Base-by-base conservation (phyloP, 2,797 vertebrate genomes). In the Etheostoma perlongum region DNA sequence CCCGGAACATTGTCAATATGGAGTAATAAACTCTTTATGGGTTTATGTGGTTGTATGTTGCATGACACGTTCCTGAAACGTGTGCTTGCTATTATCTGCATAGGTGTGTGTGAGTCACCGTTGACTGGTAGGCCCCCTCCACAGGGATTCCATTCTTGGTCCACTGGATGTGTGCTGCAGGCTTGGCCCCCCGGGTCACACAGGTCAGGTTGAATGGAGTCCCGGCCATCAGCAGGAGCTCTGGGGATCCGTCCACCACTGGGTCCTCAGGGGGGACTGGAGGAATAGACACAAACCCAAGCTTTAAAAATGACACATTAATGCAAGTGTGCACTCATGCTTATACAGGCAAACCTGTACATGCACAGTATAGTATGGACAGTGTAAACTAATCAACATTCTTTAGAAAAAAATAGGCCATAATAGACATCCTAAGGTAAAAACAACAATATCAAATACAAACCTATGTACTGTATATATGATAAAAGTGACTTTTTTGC, bases 231-330 rank as follows among this genome's bases (percentile, higher is more conserved):
- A 99, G 92, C 82, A 98, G 92, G 55, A 98, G 95, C 90, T 98
- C 96, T 0, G 97, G 96, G 69, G 95, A 92, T 0, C 96, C 97
- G 0, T 97, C 97, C 1, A 98, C 96, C 76, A 94, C 93, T 1
- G 97, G 97, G 83, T 98, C 96, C 75, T 97, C 97, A 0, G 98
- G 97, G 25, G 98, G 98, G 67, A 99, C 98, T 98, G 89, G 6
- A 60, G 72, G 81, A 47, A 60, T 15, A 78, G 18, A 82, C 65
- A 68, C 33, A 27, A 6, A 46, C 21, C n/a, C 18, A 62, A 6
- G 36, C 25, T 54, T 33, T 40, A 14, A 19, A 51, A 49, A n/a
- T 18, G 23, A 49, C 25, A 57, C 52, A 65, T 46, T 71, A 7
- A 80, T 48, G 70, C 51, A 69, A 48, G 15, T 10, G 54, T 66